Conservation (phyloP, 2,113 vertebrate genomes). For the Cnemophilus loriae region DNA sequence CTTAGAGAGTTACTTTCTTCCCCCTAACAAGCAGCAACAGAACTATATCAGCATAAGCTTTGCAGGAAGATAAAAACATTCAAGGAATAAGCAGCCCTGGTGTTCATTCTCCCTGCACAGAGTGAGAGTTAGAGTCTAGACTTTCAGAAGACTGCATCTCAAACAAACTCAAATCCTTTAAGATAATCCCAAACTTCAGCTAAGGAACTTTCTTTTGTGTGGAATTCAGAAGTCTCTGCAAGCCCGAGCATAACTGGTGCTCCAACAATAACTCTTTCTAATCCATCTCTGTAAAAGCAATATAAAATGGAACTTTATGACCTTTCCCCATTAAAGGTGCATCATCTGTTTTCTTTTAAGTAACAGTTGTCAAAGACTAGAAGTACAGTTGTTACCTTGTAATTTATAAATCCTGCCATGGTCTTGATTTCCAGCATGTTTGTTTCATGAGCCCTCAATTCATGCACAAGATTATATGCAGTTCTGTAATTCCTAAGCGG, state of each 20-base stretch:
- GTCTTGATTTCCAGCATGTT: constrained; percentile 99
- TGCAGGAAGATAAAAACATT: background rate
- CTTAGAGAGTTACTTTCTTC: background rate
- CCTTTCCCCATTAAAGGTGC: background rate
- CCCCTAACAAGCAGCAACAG: background rate
- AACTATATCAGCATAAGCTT: background rate
- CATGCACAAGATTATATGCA: constrained; percentile 92
- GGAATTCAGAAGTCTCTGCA: background rate
- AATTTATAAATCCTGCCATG: constrained; percentile 98
- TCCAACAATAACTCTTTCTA: background rate
- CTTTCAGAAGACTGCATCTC: background rate
- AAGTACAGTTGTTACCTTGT: constrained; percentile 82
- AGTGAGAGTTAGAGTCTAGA: background rate
- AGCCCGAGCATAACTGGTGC: background rate
- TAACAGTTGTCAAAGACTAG: background rate
- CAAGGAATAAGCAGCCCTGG: background rate
- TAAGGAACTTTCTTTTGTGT: background rate
- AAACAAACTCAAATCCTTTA: background rate
- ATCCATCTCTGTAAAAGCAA: background rate
- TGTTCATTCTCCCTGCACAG: background rate
- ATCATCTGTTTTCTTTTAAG: background rate
- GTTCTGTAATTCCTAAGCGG: constrained; percentile 88
- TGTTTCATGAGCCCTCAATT: constrained; percentile 93
- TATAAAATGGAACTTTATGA: background rate
- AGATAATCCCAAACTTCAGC: background rate